These are phyloP conservation scores for Choreutis nemorana DNA, from an alignment of 2,888 invertebrate species.

Conservation along the genomic window DNA sequence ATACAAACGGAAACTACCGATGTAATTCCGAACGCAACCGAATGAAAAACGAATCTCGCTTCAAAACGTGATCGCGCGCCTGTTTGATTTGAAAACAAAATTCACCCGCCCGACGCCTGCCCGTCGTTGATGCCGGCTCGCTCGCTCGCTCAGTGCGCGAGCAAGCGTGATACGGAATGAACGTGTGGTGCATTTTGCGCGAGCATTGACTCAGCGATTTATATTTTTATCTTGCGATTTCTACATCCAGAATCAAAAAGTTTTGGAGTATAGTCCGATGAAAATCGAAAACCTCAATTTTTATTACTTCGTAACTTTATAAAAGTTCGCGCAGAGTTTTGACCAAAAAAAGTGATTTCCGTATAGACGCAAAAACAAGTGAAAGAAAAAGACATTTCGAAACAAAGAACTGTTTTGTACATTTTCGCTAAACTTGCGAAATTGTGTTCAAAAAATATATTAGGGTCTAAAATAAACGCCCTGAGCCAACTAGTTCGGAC, in stretches of 20 bases:
- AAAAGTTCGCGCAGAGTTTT: slow-evolving; percentile 60
- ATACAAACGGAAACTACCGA: slow-evolving; percentile 42
- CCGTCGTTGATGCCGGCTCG: too few relatives aligned
- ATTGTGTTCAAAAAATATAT: slow-evolving; percentile 64
- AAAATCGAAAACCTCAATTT: slow-evolving; percentile 43
- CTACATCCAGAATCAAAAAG: slow-evolving; percentile 49
- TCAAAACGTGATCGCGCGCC: slow-evolving; percentile 50
- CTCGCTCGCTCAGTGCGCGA: slow-evolving; percentile 55
- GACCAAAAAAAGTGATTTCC: slow-evolving; percentile 58
- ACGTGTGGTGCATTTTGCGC: slow-evolving; percentile 67
- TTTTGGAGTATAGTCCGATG: slow-evolving; percentile 59
- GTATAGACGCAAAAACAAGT: slow-evolving; percentile 61
- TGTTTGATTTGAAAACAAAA: slow-evolving; percentile 61
- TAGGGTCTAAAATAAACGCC: slow-evolving; percentile 35
- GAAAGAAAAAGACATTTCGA: slow-evolving; percentile 55
- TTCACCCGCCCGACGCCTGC: slow-evolving; percentile 32
- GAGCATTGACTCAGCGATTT: slow-evolving; percentile 62
- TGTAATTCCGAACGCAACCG: slow-evolving; percentile 28
- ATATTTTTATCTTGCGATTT: slow-evolving; percentile 52
- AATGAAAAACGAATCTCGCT: slow-evolving; percentile 48
- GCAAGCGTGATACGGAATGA: slow-evolving; percentile 66
- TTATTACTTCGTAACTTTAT: slow-evolving; percentile 37
- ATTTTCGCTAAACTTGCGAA: slow-evolving; percentile 63
- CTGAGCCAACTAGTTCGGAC: slow-evolving; percentile 57
- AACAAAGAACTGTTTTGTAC: slow-evolving; percentile 66